A percentile compares a stretch with the other conserved stretches of the same genome.
Conservation (phyloP, 2,888 invertebrate species). For the Ophion obscuratus region DNA sequence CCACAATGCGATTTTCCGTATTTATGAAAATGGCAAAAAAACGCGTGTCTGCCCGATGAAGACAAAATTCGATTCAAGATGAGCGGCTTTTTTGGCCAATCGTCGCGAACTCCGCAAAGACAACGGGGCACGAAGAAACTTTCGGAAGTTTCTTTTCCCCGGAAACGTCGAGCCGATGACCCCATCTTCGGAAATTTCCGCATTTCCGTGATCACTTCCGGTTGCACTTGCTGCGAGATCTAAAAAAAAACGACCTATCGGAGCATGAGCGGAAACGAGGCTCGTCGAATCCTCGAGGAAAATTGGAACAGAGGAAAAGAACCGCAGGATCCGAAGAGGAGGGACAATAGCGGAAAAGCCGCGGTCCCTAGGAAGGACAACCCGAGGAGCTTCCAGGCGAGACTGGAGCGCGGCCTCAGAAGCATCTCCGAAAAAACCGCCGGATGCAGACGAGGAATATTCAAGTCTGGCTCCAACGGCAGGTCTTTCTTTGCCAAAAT, state of each 20-base stretch:
- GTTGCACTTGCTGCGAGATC: not conserved
- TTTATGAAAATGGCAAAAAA: not conserved
- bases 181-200: not conserved
- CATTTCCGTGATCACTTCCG: not conserved
- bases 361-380: constrained; percentile 54
- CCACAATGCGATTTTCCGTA: not conserved
- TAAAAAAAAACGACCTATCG: not conserved
- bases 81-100: no score
- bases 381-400: constrained; percentile 68
- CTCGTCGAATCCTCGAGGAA: constrained; percentile 8
- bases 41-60: not conserved
- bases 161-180: not conserved
- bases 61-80: no score
- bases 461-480: constrained; percentile 6
- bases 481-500: not conserved
- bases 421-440: constrained; percentile 66
- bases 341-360: constrained; percentile 27
- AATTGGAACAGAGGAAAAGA: constrained; percentile 33
- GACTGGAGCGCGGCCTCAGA: constrained; percentile 68
- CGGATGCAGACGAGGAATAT: constrained; percentile 44
- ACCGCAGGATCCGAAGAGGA: not conserved
- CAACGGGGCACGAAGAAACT: not conserved
- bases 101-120: no score
- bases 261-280: constrained; percentile 9
- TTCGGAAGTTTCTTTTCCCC: not conserved